Percentiles rank a stretch among this genome's conserved stretches.
phyloP scores from a whole-genome alignment of 1,140 invertebrate species.

The Drosophila pandora region DNA sequence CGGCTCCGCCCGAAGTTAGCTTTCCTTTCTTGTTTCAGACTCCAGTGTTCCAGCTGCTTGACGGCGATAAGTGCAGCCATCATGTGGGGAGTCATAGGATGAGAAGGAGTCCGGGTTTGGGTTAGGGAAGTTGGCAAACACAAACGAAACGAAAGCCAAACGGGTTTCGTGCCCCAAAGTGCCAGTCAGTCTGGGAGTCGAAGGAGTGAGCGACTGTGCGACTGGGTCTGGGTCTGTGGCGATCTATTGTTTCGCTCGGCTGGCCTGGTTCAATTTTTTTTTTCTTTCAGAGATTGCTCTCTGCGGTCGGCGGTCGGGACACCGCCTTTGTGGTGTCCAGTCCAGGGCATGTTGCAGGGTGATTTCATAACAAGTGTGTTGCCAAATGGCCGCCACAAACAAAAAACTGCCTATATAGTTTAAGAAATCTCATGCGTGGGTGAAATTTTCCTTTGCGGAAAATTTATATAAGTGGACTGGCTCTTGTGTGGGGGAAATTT shows the following conservation, averaged over 20 bases:
- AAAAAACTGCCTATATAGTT: constrained; percentile 1
- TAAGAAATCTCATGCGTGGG: constrained; percentile 53
- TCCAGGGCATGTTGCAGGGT: constrained; percentile 10
- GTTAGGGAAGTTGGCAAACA: constrained; percentile 1
- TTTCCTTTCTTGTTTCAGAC: too few relatives aligned
- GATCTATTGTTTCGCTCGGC: constrained; percentile 60
- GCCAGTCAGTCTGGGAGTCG: constrained; percentile 53
- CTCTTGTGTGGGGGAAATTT: constrained; percentile 39
- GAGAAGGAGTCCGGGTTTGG: constrained; percentile 5
- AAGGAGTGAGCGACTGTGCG: constrained; percentile 3
- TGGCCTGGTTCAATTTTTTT: constrained; percentile 62
- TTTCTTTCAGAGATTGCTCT: constrained; percentile 12
- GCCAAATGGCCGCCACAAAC: constrained; percentile 54
- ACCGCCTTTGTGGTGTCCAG: constrained; percentile 54
- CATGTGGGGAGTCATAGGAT: constrained; percentile 3
- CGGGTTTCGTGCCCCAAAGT: constrained; percentile 64
- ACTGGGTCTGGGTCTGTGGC: constrained; percentile 43
- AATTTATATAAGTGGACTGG: constrained; percentile 52
- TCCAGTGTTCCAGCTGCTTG: constrained; percentile 71
- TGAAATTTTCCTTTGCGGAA: constrained; percentile 62
- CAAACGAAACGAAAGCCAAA: constrained; percentile 33
- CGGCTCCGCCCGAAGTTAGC: too few relatives aligned
- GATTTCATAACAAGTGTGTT: constrained; percentile 79
- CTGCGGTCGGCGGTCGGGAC: constrained; percentile 9
- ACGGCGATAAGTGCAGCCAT: constrained; percentile 61